A percentile compares a stretch with the other conserved stretches of the same genome.
phyloP scores from a whole-genome alignment of 1,140 invertebrate genomes.

The Trinorchestia longiramus region DNA sequence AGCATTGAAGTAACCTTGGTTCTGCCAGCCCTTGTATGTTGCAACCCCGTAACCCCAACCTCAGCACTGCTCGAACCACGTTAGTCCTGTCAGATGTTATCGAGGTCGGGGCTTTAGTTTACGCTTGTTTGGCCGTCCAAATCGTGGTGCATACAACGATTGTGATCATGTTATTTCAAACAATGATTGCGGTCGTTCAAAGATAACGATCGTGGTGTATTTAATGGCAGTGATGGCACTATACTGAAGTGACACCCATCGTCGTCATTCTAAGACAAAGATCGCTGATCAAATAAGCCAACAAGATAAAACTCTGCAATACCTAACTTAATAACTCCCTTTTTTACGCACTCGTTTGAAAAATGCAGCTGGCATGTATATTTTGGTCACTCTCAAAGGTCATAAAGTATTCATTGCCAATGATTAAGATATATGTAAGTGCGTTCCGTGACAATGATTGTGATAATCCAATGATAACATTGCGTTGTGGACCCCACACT shows the following conservation, averaged over 20 bases:
- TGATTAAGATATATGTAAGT: no score
- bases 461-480: no score
- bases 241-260: neutral
- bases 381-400: no score
- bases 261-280: neutral
- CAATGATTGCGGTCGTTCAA: neutral
- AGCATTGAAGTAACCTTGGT: neutral
- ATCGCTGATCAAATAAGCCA: neutral
- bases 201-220: neutral
- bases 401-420: no score
- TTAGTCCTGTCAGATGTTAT: neutral
- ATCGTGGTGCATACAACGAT: constrained; percentile 6
- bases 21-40: neutral
- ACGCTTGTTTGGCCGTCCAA: neutral
- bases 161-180: constrained; percentile 2
- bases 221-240: neutral
- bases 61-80: neutral
- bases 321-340: no score
- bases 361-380: no score
- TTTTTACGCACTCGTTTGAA: no score
- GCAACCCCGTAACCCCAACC: neutral
- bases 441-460: no score
- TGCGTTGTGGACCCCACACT: no score
- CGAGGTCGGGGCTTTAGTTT: neutral
- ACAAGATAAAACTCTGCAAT: no score